Evolutionary conservation across 2,113 vertebrate species (phyloP).

Genomic region (Anguilla japonica): DNA sequence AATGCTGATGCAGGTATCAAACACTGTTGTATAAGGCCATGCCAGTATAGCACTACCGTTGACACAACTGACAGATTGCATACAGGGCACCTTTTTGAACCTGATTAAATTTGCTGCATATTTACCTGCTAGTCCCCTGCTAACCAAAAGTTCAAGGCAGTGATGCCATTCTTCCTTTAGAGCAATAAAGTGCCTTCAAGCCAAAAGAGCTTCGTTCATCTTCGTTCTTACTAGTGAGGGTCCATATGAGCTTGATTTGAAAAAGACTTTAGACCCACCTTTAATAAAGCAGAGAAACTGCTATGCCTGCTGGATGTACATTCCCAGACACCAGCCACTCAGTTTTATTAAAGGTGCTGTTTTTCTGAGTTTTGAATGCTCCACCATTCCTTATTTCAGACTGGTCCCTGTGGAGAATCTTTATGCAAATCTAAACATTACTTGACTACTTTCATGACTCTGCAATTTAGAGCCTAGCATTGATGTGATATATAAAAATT

Average conservation of each 20-base stretch:
- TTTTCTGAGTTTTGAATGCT: too few species aligned
- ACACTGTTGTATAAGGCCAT: background rate
- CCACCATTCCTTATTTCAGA: too few species aligned
- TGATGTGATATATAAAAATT: background rate
- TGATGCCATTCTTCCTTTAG: background rate
- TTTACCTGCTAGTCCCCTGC: background rate
- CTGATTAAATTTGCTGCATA: background rate
- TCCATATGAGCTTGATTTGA: background rate
- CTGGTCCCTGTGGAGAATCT: too few species aligned
- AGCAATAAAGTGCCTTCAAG: background rate
- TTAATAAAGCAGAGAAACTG: too few species aligned
- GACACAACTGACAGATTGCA: background rate
- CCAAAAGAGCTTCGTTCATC: background rate
- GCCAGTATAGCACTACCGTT: background rate
- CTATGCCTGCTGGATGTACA: too few species aligned
- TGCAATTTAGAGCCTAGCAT: background rate
- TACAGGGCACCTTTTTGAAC: background rate
- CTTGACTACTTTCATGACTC: background rate
- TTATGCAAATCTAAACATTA: background rate
- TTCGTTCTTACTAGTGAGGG: background rate
- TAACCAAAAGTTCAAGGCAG: background rate
- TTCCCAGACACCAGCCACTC: too few species aligned
- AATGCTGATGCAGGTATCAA: constrained; percentile 1
- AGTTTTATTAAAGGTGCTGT: too few species aligned
- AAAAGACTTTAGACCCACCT: too few species aligned